Conservation (phyloP, 2,797 vertebrate species). For the Gymnoscopelus braueri region DNA sequence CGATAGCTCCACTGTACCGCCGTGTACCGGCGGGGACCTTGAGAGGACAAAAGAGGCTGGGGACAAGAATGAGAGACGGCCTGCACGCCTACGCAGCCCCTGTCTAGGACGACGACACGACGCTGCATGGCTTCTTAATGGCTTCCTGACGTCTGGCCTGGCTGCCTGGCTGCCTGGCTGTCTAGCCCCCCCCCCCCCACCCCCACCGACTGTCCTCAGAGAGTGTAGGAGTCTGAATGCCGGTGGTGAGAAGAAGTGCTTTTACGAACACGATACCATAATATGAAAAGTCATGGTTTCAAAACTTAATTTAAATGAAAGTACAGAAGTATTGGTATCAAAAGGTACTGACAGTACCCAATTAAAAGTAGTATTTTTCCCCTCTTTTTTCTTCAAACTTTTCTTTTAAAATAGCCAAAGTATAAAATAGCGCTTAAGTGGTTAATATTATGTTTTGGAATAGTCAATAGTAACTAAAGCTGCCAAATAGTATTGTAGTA, state of each 20-base stretch:
- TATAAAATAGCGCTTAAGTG: too few relatives aligned
- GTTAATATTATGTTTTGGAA: too few relatives aligned
- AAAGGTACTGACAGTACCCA: too few relatives aligned
- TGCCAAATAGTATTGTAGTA: too few relatives aligned
- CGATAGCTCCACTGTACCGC: slow-evolving; percentile 10
- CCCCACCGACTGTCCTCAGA: slow-evolving; percentile 43
- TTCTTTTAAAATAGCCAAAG: too few relatives aligned
- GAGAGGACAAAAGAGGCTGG: slow-evolving; percentile 44
- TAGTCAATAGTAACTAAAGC: too few relatives aligned
- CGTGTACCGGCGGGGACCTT: slow-evolving; percentile 49
- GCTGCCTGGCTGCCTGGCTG: slow-evolving; percentile 64
- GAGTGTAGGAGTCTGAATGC: slow-evolving; percentile 47
- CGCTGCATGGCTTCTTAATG: slow-evolving; percentile 49
- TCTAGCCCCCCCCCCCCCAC: slow-evolving; percentile 32
- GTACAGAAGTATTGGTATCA: too few relatives aligned
- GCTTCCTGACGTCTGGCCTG: slow-evolving; percentile 52
- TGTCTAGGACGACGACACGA: slow-evolving; percentile 47
- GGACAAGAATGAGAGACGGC: slow-evolving; percentile 37
- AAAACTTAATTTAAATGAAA: too few relatives aligned
- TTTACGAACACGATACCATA: too few relatives aligned
- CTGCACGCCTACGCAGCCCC: slow-evolving; percentile 25
- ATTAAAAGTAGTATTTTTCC: too few relatives aligned
- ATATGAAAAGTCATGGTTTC: too few relatives aligned
- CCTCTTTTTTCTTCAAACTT: too few relatives aligned
- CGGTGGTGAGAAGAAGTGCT: neutral